phyloP scores from a whole-genome alignment of 1,140 invertebrate species.

The Drosophila nigrodunni region DNA sequence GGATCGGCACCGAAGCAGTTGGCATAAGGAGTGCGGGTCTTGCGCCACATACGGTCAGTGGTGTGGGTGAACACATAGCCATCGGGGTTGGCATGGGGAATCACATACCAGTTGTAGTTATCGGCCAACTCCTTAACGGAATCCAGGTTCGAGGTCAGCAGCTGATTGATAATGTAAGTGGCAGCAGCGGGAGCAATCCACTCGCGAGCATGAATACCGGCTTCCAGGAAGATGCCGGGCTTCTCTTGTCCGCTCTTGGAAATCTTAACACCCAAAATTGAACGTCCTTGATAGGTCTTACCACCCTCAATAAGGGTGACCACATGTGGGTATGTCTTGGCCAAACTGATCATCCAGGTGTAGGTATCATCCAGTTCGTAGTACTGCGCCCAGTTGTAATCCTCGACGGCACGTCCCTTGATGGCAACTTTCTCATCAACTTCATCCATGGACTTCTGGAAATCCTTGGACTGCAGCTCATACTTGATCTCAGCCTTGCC shows the following conservation, averaged over 20 bases:
- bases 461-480: conserved; percentile 63
- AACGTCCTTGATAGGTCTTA: conserved; percentile 86
- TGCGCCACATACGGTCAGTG: conserved; percentile 90
- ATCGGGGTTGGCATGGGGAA: conserved; percentile 91
- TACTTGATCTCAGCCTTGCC: conserved; percentile 84
- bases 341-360: conserved; percentile 85
- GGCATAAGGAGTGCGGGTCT: conserved; percentile 87
- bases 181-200: conserved; percentile 91
- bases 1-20: conserved; percentile 89
- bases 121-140: conserved; percentile 85
- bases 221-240: conserved; percentile 86
- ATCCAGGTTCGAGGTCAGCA: conserved; percentile 85
- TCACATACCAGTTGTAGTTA: conserved; percentile 89
- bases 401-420: conserved; percentile 42
- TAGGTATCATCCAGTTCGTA: conserved; percentile 86
- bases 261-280: conserved; percentile 88
- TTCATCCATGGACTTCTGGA: conserved; percentile 65
- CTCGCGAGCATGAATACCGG: conserved; percentile 90
- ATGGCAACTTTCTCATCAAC: conserved; percentile 64
- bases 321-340: conserved; percentile 82
- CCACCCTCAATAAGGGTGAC: conserved; percentile 86
- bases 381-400: conserved; percentile 85
- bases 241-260: conserved; percentile 80
- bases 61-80: conserved; percentile 90
- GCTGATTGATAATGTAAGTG: conserved; percentile 88